A percentile compares a stretch with the other conserved stretches of the same genome.
Evolutionary conservation across 1,140 invertebrate species (phyloP).

Genomic region (Penaeus indicus): DNA sequence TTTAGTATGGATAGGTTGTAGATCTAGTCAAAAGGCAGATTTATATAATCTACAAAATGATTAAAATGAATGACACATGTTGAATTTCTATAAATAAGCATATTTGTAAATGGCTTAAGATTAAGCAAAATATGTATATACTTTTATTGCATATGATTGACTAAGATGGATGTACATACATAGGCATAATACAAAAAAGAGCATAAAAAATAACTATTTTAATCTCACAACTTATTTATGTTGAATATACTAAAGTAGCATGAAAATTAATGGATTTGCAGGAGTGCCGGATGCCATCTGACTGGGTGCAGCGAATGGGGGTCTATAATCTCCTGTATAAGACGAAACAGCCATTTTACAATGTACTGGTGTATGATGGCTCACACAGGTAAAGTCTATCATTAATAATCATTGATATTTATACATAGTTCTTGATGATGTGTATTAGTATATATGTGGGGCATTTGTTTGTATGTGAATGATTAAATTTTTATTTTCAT

Average conservation of each 20-base stretch:
- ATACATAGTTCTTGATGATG: background rate
- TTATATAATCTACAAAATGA: too few species aligned
- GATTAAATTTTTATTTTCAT: background rate
- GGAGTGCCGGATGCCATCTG: slow-evolving; percentile 62
- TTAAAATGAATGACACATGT: too few species aligned
- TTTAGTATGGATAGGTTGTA: too few species aligned
- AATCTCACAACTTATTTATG: background rate
- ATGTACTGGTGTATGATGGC: slow-evolving; percentile 80
- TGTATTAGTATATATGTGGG: background rate
- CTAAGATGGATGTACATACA: too few species aligned
- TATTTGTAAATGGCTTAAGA: too few species aligned
- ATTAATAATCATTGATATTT: slow-evolving; percentile 66
- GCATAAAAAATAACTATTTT: too few species aligned
- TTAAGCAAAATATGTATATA: too few species aligned
- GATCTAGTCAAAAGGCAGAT: too few species aligned
- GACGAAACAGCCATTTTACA: slow-evolving; percentile 80
- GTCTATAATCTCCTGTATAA: slow-evolving; percentile 74
- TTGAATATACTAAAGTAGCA: background rate
- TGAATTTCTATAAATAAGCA: too few species aligned
- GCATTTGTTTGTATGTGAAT: background rate
- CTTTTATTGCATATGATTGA: too few species aligned
- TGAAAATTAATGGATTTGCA: slow-evolving; percentile 20
- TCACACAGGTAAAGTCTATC: slow-evolving; percentile 77
- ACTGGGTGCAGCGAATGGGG: slow-evolving; percentile 77
- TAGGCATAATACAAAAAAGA: too few species aligned